phyloP scores from a whole-genome alignment of 92 coral and sea anemone species.

The Actinernus sp. region DNA sequence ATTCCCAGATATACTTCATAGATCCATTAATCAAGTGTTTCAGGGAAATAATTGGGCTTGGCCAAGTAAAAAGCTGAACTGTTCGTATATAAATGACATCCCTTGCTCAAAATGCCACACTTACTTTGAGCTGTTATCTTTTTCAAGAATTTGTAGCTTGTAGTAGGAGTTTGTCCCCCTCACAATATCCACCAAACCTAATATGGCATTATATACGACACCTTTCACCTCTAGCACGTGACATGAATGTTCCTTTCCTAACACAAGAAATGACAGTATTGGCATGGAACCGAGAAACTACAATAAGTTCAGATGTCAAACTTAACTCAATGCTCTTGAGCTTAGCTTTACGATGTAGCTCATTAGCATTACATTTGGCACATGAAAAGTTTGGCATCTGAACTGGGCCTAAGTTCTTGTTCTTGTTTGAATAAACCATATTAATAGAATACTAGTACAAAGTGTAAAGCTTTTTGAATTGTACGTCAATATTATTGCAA shows the following conservation, averaged over 20 bases:
- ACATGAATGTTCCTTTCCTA: slow-evolving; percentile 81
- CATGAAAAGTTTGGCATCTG: no score
- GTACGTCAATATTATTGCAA: no score
- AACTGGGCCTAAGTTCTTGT: no score
- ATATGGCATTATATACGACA: slow-evolving; percentile 81
- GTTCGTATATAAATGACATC: background rate
- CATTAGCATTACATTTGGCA: background rate
- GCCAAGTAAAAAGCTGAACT: no score
- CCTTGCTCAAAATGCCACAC: background rate
- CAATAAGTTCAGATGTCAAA: background rate
- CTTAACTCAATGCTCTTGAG: background rate
- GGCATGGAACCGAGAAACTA: background rate
- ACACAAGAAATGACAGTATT: no score
- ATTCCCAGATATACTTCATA: no score
- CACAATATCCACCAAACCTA: slow-evolving; percentile 93
- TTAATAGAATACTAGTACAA: no score
- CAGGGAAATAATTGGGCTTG: no score
- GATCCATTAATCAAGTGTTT: no score
- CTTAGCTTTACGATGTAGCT: background rate
- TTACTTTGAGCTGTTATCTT: slow-evolving; percentile 53
- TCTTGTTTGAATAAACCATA: no score
- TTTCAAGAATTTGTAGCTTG: slow-evolving; percentile 88
- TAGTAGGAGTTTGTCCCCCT: slow-evolving; percentile 98
- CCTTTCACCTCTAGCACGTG: slow-evolving; percentile 93
- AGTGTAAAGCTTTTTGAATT: no score